phyloP scores from a whole-genome alignment of 1,140 invertebrate species.

The Bombus confusus region DNA sequence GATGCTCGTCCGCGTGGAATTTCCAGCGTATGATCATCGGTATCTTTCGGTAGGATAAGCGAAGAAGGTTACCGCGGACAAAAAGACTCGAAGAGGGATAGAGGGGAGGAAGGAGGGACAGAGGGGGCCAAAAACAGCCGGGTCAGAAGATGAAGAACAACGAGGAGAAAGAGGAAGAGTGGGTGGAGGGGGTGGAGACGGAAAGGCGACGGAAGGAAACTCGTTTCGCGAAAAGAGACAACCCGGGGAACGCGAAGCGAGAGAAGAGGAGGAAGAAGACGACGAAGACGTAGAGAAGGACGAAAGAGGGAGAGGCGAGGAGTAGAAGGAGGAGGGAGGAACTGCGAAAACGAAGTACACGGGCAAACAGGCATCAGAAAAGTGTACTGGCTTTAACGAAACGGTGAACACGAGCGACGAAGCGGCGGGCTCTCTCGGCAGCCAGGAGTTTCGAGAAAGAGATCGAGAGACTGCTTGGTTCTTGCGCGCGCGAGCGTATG shows the following conservation, averaged over 20 bases:
- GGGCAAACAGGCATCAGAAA: conserved; percentile 48
- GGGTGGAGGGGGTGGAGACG: conserved; percentile 33
- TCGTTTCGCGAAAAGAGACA: conserved; percentile 61
- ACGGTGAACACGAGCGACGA: conserved; percentile 59
- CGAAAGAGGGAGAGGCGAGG: conserved; percentile 15
- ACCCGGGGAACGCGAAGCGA: conserved; percentile 32
- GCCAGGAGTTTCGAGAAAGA: conserved; percentile 21
- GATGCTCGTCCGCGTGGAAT: conserved; percentile 45
- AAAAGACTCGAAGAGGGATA: conserved; percentile 36
- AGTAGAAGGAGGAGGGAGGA: not conserved
- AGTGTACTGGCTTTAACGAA: conserved; percentile 59
- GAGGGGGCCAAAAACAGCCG: conserved; percentile 38
- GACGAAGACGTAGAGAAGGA: conserved; percentile 3
- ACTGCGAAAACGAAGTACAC: conserved; percentile 39
- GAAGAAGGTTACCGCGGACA: conserved; percentile 44
- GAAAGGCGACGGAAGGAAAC: conserved; percentile 52
- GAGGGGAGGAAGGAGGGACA: not conserved
- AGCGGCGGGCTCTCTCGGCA: conserved; percentile 1
- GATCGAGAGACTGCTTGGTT: conserved; percentile 12
- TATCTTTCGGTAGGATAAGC: conserved; percentile 54
- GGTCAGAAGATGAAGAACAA: conserved; percentile 50
- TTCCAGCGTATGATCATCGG: conserved; percentile 47
- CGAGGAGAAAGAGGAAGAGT: conserved; percentile 22
- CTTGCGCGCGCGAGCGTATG: conserved; percentile 33
- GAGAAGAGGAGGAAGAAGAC: conserved; percentile 36